phyloP scores from a whole-genome alignment of 2,797 vertebrate genomes.

The Epinephelus malabaricus region DNA sequence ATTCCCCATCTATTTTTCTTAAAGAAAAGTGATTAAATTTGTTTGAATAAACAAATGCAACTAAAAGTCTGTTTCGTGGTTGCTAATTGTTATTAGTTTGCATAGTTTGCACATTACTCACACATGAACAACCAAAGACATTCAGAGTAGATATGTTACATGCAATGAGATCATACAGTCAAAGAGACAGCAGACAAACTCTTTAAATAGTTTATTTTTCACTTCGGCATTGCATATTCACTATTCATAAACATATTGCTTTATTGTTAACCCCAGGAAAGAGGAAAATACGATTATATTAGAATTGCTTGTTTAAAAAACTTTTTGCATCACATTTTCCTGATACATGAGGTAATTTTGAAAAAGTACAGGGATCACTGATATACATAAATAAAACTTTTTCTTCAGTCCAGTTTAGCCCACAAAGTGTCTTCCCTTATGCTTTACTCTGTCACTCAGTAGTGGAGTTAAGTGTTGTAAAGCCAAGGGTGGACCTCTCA shows the following conservation, averaged over 20 bases:
- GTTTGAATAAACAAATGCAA: constrained; percentile 79
- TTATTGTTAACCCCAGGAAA: constrained; percentile 56
- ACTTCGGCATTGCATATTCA: constrained; percentile 79
- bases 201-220: constrained; percentile 64
- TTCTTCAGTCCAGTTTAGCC: background rate
- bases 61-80: background rate
- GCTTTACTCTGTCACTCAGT: background rate
- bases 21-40: constrained; percentile 62
- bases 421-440: background rate
- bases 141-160: background rate
- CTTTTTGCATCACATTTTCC: constrained; percentile 76
- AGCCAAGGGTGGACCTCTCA: background rate
- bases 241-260: constrained; percentile 79
- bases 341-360: constrained; percentile 70
- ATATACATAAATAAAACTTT: constrained; percentile 9
- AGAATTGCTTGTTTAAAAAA: constrained; percentile 50
- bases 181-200: constrained; percentile 22
- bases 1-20: constrained; percentile 80
- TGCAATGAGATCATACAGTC: background rate
- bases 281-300: constrained; percentile 53
- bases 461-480: background rate
- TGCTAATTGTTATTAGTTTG: background rate
- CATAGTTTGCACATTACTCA: too few relatives aligned
- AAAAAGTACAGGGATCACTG: constrained; percentile 11
- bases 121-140: too few relatives aligned